Percentiles rank a stretch among this genome's conserved stretches.
Evolutionary conservation across 2,113 vertebrate genomes (phyloP).

Genomic region (Trichechus manatus): DNA sequence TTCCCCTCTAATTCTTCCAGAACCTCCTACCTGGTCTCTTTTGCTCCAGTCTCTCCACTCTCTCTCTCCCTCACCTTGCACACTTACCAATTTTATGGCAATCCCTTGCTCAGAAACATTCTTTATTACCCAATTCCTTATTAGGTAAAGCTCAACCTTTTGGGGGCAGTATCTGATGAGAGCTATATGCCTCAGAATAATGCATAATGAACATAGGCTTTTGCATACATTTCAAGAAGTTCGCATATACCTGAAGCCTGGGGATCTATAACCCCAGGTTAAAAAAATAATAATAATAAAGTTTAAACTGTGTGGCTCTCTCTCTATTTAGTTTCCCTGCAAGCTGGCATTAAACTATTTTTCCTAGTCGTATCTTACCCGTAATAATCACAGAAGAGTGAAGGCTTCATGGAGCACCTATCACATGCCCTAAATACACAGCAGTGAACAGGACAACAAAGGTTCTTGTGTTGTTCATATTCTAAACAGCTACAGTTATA

Average conservation of each 20-base stretch:
- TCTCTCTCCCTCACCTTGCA: background rate
- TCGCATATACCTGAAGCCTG: background rate
- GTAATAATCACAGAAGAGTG: background rate
- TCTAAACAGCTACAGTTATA: background rate
- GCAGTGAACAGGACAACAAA: background rate
- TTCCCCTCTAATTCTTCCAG: background rate
- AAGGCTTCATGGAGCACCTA: background rate
- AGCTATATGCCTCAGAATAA: background rate
- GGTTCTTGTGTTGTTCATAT: background rate
- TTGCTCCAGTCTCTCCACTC: background rate
- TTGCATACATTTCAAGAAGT: background rate
- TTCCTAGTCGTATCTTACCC: background rate
- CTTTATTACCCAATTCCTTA: background rate
- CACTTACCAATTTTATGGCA: background rate
- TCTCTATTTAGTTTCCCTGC: background rate
- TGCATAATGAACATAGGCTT: background rate
- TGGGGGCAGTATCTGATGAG: background rate
- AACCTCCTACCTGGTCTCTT: background rate
- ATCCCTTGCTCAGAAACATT: background rate
- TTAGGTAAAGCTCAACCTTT: background rate
- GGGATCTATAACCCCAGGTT: background rate
- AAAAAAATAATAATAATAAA: slow-evolving; percentile 24
- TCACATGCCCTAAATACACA: background rate
- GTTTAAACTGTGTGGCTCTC: background rate
- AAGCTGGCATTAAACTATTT: background rate